These are phyloP conservation scores for Champsocephalus gunnari DNA, from an alignment of 2,797 vertebrate species.

Conservation along the genomic window DNA sequence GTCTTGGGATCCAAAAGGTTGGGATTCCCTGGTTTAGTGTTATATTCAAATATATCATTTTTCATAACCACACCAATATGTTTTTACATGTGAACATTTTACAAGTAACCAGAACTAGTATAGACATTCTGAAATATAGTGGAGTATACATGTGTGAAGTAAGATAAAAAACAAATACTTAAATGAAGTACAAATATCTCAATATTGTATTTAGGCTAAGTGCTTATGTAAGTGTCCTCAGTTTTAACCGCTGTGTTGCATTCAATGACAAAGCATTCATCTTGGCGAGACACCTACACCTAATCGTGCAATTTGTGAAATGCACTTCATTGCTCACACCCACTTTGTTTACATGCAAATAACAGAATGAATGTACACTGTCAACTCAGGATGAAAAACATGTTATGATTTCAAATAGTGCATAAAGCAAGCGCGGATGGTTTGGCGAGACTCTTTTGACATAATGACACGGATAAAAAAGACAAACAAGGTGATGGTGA, in stretches of 20 bases:
- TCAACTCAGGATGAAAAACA: background rate
- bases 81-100: background rate
- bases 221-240: background rate
- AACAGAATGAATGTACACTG: background rate
- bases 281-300: background rate
- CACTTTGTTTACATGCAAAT: background rate
- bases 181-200: background rate
- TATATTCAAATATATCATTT: background rate
- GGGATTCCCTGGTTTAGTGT: background rate
- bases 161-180: background rate
- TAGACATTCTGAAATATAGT: background rate
- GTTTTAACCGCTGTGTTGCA: background rate
- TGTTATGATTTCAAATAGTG: background rate
- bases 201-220: background rate
- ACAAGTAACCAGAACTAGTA: background rate
- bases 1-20: background rate
- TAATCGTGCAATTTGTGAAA: background rate
- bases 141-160: background rate
- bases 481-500: conserved; percentile 21
- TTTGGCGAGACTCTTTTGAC: background rate
- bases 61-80: background rate
- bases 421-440: conserved; percentile 15
- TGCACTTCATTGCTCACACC: background rate
- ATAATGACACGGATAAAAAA: background rate
- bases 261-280: background rate